phyloP scores from a whole-genome alignment of 2,888 invertebrate species.

The Bhutanitis thaidina region DNA sequence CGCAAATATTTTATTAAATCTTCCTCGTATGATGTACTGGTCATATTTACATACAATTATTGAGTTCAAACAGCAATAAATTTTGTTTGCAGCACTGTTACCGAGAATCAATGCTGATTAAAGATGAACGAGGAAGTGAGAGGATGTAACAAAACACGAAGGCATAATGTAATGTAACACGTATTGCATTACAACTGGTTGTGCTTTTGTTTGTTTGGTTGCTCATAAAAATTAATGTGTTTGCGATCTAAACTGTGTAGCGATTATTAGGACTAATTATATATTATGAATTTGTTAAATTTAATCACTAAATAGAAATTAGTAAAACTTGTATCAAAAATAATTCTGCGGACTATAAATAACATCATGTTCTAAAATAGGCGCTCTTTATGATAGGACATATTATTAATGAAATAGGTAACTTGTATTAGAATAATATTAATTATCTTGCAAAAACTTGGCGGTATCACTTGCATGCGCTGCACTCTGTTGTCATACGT shows the following conservation, averaged over 20 bases:
- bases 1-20: conserved; percentile 30
- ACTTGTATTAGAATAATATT: too few relatives aligned
- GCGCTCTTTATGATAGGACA: too few relatives aligned
- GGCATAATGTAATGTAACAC: conserved; percentile 14
- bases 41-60: conserved; percentile 18
- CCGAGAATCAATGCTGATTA: conserved; percentile 15
- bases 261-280: too few relatives aligned
- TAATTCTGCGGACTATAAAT: too few relatives aligned
- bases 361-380: too few relatives aligned
- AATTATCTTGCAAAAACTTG: too few relatives aligned
- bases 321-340: too few relatives aligned
- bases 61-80: conserved; percentile 19
- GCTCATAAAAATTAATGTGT: too few relatives aligned
- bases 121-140: conserved; percentile 18
- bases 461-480: too few relatives aligned
- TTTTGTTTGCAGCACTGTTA: conserved; percentile 19
- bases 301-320: neutral
- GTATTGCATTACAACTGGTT: conserved; percentile 13
- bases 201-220: conserved; percentile 15
- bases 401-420: too few relatives aligned
- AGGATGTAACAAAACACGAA: conserved; percentile 18
- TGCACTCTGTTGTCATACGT: too few relatives aligned
- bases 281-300: neutral
- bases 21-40: conserved; percentile 14
- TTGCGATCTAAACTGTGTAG: too few relatives aligned